Base-by-base conservation (phyloP, 2,888 invertebrate species). In the Eupeodes luniger region DNA sequence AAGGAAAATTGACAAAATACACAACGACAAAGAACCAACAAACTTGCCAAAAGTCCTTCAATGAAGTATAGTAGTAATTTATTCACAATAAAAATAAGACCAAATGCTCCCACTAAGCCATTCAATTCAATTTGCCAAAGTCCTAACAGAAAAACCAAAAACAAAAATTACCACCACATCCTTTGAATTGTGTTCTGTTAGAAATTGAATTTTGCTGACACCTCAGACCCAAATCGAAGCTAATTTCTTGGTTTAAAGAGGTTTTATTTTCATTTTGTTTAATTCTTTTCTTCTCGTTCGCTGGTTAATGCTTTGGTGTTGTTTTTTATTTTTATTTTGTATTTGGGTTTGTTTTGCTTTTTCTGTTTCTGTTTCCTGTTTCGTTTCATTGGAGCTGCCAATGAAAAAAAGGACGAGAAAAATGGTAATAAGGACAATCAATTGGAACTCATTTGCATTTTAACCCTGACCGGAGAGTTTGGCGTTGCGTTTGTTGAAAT, bases 391-490 rank as follows among this genome's bases (percentile, higher is more conserved):
- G 74, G 62, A 69, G 53, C 70, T 80, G 66, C 62, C 70, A 67
- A 78, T 81, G 19, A 49, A 74, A 78, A 27, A 81, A 70, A 85
- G 81, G 88, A 85, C 88, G 64, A 78, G 78, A 53, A 78, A 88
- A 88, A 88, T 88, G 88, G 78, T 78, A 85, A 88, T 81, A 84
- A 81, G 75, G 53, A 59, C 77, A 78, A 85, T 81, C 85, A 87
- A 83, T 83, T 83, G 87, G 14, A 61, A 16, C 69, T 85, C 69
- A 81, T 88, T 88, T 88, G 81, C 84, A 88, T 88, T 72, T 85
- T 78, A 85, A 70, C 85, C 88, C 85, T 85, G 85, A 88, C 88
- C 85, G 80, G 49, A 44, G 27, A 69, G 75, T 49, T 55, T 61
- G 66, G 62, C 11, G 57, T 69, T 44, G 9, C 49, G 14, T 76